Evolutionary conservation across 23 tunicate genomes (phyloP).

Genomic region (Diplosoma virens): DNA sequence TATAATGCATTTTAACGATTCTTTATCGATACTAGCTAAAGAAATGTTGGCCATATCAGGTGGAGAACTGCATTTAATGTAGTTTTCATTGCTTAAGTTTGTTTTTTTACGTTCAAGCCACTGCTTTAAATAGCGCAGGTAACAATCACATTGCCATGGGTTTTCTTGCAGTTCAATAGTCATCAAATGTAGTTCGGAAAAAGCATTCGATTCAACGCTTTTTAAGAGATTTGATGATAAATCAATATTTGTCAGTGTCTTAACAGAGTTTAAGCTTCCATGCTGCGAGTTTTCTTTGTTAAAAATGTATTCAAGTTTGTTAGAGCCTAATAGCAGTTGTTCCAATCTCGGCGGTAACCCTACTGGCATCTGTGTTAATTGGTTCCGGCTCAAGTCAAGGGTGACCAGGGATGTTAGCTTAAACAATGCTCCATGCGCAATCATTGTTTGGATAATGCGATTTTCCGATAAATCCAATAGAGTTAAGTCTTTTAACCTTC

Average conservation of each 20-base stretch:
- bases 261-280: conserved; percentile 26
- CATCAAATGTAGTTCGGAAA: conserved; percentile 19
- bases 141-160: conserved; percentile 79
- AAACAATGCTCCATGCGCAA: background rate
- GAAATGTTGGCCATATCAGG: conserved; percentile 49
- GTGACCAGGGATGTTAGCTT: background rate
- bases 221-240: conserved; percentile 54
- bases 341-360: conserved; percentile 26
- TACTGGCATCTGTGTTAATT: conserved; percentile 39
- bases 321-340: conserved; percentile 11
- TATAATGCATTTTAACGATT: conserved; percentile 46
- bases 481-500: conserved; percentile 20
- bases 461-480: conserved; percentile 48
- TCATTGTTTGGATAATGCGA: background rate
- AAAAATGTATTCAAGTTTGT: conserved; percentile 45
- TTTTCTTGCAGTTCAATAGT: conserved; percentile 44
- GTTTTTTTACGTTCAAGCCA: conserved; percentile 41
- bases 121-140: conserved; percentile 52
- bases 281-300: conserved; percentile 11
- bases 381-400: conserved; percentile 24
- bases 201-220: conserved; percentile 49
- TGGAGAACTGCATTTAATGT: conserved; percentile 55
- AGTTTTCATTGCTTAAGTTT: conserved; percentile 37
- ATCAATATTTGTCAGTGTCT: conserved; percentile 40
- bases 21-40: conserved; percentile 47